These are phyloP conservation scores for Pterois miles DNA, from an alignment of 2,797 vertebrate species.

Conservation along the genomic window DNA sequence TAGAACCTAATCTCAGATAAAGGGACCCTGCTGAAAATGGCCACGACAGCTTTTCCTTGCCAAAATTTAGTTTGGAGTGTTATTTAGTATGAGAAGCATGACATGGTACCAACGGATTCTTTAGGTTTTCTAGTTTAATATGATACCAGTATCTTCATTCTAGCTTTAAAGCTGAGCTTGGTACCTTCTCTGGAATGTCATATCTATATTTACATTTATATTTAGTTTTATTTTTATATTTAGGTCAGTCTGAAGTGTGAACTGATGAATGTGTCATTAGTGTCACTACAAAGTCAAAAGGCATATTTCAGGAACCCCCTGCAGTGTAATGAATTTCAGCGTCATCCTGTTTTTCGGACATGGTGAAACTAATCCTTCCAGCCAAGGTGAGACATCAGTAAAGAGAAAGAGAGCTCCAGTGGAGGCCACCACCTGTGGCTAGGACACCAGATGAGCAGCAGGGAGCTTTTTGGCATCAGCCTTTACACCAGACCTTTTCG, in stretches of 20 bases:
- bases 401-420: slow-evolving; percentile 18
- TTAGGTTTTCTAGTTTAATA: no score
- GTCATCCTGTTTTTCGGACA: slow-evolving; percentile 42
- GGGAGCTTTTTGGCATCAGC: slow-evolving; percentile 3
- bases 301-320: slow-evolving; percentile 32
- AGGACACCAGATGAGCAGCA: slow-evolving; percentile 24
- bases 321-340: slow-evolving; percentile 42
- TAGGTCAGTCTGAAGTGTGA: neutral
- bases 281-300: slow-evolving; percentile 28
- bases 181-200: no score
- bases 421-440: slow-evolving; percentile 25
- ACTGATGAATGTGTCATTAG: slow-evolving; percentile 8
- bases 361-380: slow-evolving; percentile 41
- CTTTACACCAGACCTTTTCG: neutral
- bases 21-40: no score
- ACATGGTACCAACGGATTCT: no score
- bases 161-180: no score
- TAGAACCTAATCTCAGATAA: no score
- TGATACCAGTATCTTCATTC: no score
- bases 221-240: neutral
- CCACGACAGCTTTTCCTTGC: no score
- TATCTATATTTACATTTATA: no score
- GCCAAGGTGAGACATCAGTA: slow-evolving; percentile 45
- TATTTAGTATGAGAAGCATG: no score
- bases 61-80: no score